These are phyloP conservation scores for Nomia melanderi DNA, from an alignment of 1,140 invertebrate species.

Conservation along the genomic window DNA sequence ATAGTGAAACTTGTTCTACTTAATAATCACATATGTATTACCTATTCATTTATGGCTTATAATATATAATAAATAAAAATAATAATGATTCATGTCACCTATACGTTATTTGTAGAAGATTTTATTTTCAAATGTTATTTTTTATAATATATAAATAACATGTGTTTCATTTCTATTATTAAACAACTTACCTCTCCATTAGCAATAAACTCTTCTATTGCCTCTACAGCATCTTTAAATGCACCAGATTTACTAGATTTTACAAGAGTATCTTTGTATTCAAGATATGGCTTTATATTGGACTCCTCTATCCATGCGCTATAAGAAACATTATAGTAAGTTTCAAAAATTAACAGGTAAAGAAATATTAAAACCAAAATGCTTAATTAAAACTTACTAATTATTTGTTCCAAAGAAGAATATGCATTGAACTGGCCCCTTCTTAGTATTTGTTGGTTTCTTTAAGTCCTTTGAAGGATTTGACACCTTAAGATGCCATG, in stretches of 20 bases:
- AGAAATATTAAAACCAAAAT: slow-evolving; percentile 29
- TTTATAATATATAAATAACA: slow-evolving; percentile 7
- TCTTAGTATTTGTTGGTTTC: slow-evolving; percentile 83
- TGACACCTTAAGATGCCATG: slow-evolving; percentile 84
- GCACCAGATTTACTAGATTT: slow-evolving; percentile 89
- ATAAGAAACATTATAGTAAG: slow-evolving; percentile 71
- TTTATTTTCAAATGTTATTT: neutral
- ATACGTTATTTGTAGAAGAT: too few species aligned
- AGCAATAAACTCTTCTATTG: slow-evolving; percentile 92
- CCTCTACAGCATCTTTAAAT: slow-evolving; percentile 92
- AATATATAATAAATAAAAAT: neutral
- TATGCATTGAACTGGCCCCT: slow-evolving; percentile 89
- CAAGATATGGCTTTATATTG: slow-evolving; percentile 91
- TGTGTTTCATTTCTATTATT: slow-evolving; percentile 13
- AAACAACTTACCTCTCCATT: slow-evolving; percentile 83
- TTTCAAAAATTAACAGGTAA: slow-evolving; percentile 28
- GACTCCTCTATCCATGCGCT: slow-evolving; percentile 96
- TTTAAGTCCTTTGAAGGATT: slow-evolving; percentile 86
- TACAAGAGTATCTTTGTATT: slow-evolving; percentile 90
- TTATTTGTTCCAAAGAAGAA: slow-evolving; percentile 97
- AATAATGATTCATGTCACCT: too few species aligned
- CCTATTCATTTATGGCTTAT: neutral
- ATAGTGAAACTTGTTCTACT: neutral
- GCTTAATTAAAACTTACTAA: slow-evolving; percentile 87
- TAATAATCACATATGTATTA: slow-evolving; percentile 1